These are phyloP conservation scores for Hydrocynus forskahlii DNA, from an alignment of 2,797 vertebrate species.

Conservation along the genomic window DNA sequence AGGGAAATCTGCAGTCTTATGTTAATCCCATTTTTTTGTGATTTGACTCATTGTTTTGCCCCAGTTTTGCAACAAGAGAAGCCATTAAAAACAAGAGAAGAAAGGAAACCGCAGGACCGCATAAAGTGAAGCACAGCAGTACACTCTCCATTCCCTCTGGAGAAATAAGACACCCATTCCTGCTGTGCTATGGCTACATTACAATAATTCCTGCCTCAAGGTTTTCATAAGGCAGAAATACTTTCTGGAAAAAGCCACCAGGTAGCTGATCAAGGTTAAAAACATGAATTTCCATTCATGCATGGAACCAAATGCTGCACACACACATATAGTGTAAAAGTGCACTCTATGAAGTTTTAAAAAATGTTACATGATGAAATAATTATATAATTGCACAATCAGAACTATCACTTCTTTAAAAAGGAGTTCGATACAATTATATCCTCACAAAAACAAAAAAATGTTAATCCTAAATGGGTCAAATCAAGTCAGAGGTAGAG, in stretches of 20 bases:
- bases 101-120: background rate
- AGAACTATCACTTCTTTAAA: too few species aligned
- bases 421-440: background rate
- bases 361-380: too few species aligned
- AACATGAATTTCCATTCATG: background rate
- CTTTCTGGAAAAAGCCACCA: background rate
- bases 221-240: background rate
- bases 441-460: background rate
- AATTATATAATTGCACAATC: too few species aligned
- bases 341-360: background rate
- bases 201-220: background rate
- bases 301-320: background rate
- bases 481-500: background rate
- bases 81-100: background rate
- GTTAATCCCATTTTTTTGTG: background rate
- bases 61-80: background rate
- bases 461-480: background rate
- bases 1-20: background rate
- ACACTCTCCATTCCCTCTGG: background rate
- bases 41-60: background rate
- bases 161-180: background rate
- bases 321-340: background rate
- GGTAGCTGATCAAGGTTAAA: background rate
- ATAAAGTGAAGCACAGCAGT: conserved; percentile 1
- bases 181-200: background rate